Evolutionary conservation across 2,888 invertebrate species (phyloP), one percentile per base, ranked within the genome.

Genomic region (Drosophila nr. fundita): DNA sequence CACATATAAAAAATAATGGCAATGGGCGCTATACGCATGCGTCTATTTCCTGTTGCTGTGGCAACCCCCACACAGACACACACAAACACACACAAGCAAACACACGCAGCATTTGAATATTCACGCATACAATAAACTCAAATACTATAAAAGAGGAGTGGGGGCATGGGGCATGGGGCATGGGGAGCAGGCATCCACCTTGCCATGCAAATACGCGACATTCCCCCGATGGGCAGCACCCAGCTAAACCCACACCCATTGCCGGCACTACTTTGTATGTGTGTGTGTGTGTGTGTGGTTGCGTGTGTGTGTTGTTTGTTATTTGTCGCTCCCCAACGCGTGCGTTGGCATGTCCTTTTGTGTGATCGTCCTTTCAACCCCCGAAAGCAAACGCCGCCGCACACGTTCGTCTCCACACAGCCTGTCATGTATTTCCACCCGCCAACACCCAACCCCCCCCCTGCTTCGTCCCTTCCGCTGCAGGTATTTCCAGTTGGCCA

Each of bases 11-110:
- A 61, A 71, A 77, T 62, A 61, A 61, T 27, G 55, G 34, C 63
- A 64, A 59, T 55, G 60, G 40, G 42, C 55, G 75, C 73, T 73
- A 77, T 80, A 91, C 91, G 91, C 91, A 91, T 91, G 91, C 91
- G 91, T 91, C 85, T 83, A 88, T 89, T 83, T 91, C 81, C 81
- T 89, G 90, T 90, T 91, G 89, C 91, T 89, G 90, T 83, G 91
- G 91, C 91, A 91, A 91, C 91, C 90, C 91, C 80, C 78, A 82
- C 55, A 80, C 62, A 73, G 49, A 71, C 73, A 68, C 61, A 64
- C 61, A 65, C 68, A 34, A 42, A 67, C 64, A 64, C 59, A 69
- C 58, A 55, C 55, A 21, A 11, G 24, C 18, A 68, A 29, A 61
- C 36, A 34, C 34, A 70, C 69, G 73, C 76, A 79, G 73, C 73